Evolutionary conservation across 2,797 vertebrate species (phyloP).

Genomic region (Crax fasciolata): DNA sequence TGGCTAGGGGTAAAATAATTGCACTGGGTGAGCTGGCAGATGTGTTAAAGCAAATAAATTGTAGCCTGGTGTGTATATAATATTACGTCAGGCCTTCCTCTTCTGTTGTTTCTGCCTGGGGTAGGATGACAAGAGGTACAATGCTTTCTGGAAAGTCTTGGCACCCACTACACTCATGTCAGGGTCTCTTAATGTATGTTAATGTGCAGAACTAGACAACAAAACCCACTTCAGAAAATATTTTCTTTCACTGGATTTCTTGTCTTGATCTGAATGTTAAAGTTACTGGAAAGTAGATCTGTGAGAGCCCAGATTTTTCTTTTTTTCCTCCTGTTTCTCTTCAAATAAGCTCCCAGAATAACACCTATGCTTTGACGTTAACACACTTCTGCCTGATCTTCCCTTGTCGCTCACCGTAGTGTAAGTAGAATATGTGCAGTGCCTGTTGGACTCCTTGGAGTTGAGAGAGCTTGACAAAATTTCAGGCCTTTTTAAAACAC

Average conservation of each 20-base stretch:
- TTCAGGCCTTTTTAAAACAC: background rate
- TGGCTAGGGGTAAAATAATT: background rate
- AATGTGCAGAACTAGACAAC: background rate
- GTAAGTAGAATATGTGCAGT: background rate
- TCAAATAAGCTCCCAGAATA: background rate
- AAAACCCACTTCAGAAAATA: background rate
- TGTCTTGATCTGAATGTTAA: background rate
- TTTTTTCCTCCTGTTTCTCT: background rate
- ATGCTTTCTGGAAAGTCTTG: background rate
- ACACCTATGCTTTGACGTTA: background rate
- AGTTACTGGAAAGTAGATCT: background rate
- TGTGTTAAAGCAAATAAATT: background rate
- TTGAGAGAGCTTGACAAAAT: background rate
- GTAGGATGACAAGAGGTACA: background rate
- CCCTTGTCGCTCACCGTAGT: background rate
- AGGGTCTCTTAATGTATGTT: background rate
- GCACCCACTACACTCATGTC: background rate
- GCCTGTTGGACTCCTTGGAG: background rate
- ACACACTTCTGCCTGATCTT: background rate
- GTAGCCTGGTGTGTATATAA: background rate
- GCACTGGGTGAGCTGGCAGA: background rate
- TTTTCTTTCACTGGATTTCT: background rate
- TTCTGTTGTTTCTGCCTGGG: background rate
- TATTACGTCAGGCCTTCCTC: background rate
- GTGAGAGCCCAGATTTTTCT: accelerated